A percentile compares a stretch with the other conserved stretches of the same genome.
Evolutionary conservation across 1,140 invertebrate species (phyloP).

Genomic region (Listronotus bonariensis): DNA sequence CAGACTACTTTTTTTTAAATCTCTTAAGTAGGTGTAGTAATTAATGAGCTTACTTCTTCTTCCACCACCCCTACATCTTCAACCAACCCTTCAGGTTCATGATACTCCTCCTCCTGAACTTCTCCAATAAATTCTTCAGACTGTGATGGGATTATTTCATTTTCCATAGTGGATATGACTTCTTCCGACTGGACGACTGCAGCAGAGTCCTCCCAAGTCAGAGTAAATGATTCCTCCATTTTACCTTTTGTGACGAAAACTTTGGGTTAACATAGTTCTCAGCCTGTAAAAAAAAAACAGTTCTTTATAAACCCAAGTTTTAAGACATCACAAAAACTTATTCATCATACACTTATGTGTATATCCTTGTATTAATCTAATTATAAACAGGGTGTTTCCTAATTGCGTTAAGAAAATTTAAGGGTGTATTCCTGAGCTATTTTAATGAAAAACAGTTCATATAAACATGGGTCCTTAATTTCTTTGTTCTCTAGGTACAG

Average conservation of each 20-base stretch:
- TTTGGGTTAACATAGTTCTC: background rate
- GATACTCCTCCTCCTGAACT: conserved; percentile 45
- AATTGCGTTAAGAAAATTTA: too few species aligned
- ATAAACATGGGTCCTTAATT: too few species aligned
- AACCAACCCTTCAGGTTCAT: conserved; percentile 39
- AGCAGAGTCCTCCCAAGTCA: conserved; percentile 63
- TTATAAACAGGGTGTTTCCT: too few species aligned
- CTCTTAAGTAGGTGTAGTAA: conserved; percentile 11
- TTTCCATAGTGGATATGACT: conserved; percentile 67
- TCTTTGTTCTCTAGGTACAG: too few species aligned
- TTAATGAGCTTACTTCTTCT: conserved; percentile 18
- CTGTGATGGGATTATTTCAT: conserved; percentile 58
- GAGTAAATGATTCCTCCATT: conserved; percentile 57
- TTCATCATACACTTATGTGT: too few species aligned
- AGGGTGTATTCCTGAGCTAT: too few species aligned
- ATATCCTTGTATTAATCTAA: too few species aligned
- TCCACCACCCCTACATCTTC: conserved; percentile 22
- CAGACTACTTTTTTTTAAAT: background rate
- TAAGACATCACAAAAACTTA: too few species aligned
- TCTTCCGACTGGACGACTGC: conserved; percentile 65
- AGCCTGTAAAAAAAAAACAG: too few species aligned
- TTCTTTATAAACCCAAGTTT: too few species aligned
- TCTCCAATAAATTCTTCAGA: conserved; percentile 64
- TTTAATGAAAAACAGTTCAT: too few species aligned
- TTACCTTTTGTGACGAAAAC: conserved; percentile 15